phyloP scores from a whole-genome alignment of 2,797 vertebrate genomes.

The Babyrousa celebensis region DNA sequence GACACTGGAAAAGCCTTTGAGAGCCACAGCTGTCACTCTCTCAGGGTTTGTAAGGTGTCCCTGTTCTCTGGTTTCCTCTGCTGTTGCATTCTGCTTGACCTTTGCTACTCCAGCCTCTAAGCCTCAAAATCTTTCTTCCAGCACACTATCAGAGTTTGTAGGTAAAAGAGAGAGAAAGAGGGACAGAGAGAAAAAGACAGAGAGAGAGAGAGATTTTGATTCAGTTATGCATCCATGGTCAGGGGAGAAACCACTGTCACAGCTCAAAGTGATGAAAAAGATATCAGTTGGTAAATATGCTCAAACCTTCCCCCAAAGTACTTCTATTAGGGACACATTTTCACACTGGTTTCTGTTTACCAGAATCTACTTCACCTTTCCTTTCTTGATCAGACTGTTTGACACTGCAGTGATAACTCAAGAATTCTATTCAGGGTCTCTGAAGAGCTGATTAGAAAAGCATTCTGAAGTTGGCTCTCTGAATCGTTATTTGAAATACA shows the following conservation, averaged over 20 bases:
- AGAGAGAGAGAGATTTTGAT: not conserved
- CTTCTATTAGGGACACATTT: not conserved
- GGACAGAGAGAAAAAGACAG: not conserved
- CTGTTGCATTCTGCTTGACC: not conserved
- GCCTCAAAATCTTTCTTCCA: not conserved
- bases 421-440: not conserved
- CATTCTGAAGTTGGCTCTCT: slow-evolving; percentile 72
- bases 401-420: not conserved
- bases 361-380: not conserved
- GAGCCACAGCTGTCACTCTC: not conserved
- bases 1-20: not conserved
- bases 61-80: not conserved
- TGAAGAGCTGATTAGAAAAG: slow-evolving; percentile 1
- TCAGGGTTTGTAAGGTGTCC: not conserved
- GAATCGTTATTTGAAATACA: slow-evolving; percentile 68
- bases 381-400: not conserved
- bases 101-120: not conserved
- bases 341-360: slow-evolving; percentile 18
- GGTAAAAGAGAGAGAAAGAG: not conserved
- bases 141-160: not conserved
- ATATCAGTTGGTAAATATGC: not conserved
- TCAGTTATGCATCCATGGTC: not conserved
- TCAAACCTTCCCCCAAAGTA: not conserved
- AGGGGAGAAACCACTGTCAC: not conserved
- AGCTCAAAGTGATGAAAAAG: slow-evolving; percentile 45